phyloP scores from a whole-genome alignment of 2,888 invertebrate species.

The Caenorhabditis sp. region DNA sequence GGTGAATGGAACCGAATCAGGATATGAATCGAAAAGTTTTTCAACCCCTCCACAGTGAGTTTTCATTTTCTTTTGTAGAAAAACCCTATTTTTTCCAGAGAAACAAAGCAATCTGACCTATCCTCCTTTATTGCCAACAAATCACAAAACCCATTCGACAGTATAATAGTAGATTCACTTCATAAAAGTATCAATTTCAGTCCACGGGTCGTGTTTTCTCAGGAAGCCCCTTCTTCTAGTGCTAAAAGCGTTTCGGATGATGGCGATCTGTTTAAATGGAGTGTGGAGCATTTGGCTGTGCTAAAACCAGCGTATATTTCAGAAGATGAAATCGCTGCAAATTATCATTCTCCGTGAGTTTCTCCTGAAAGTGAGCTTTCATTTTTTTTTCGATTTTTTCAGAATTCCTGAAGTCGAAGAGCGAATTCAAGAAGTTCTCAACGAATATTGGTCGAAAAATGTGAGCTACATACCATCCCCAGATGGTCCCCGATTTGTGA shows the following conservation, averaged over 20 bases:
- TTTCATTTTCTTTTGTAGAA: not conserved
- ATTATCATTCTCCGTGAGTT: slow-evolving; percentile 36
- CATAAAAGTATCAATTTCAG: slow-evolving; percentile 43
- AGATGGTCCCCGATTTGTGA: slow-evolving; percentile 41
- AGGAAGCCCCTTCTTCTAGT: not conserved
- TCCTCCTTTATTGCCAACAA: slow-evolving; percentile 33
- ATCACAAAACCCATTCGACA: slow-evolving; percentile 32
- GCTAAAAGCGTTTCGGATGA: slow-evolving; percentile 5
- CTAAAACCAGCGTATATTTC: slow-evolving; percentile 47
- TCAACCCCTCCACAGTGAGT: not conserved
- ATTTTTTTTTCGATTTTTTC: too few relatives aligned
- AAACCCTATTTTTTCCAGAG: not conserved
- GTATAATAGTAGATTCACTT: slow-evolving; percentile 16
- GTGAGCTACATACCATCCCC: slow-evolving; percentile 47
- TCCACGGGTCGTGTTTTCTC: slow-evolving; percentile 22
- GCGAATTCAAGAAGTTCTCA: slow-evolving; percentile 35
- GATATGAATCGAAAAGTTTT: slow-evolving; percentile 18
- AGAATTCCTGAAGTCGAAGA: slow-evolving; percentile 47
- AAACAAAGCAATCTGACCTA: slow-evolving; percentile 15
- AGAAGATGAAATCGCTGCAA: slow-evolving; percentile 46
- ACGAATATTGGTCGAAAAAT: slow-evolving; percentile 50
- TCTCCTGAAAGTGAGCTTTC: not conserved
- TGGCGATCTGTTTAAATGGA: slow-evolving; percentile 38
- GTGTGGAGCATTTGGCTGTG: slow-evolving; percentile 45
- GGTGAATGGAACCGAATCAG: slow-evolving; percentile 9